Conservation (phyloP, 2,113 vertebrate species). For the Scalopus aquaticus region DNA sequence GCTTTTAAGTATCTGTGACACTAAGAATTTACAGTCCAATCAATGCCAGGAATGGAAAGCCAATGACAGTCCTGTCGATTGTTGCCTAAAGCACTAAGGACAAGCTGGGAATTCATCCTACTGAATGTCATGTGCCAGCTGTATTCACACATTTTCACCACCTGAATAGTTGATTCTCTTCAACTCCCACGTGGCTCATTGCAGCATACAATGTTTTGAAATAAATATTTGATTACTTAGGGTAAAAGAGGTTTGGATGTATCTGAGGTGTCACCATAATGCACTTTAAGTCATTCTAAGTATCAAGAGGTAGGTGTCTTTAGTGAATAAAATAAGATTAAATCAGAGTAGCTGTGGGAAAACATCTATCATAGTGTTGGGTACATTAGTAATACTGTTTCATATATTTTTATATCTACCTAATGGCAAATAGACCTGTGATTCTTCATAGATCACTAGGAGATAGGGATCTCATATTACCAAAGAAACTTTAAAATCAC, state of each 20-base stretch:
- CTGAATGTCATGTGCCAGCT: constrained; percentile 84
- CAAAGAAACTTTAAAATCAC: background rate
- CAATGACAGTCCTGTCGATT: constrained; percentile 83
- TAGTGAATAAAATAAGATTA: constrained; percentile 52
- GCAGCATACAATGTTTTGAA: constrained; percentile 75
- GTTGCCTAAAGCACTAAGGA: constrained; percentile 84
- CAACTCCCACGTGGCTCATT: constrained; percentile 76
- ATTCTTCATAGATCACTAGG: background rate
- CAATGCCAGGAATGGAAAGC: constrained; percentile 84
- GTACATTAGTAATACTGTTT: constrained; percentile 21
- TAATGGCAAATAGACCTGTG: background rate
- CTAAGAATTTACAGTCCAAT: constrained; percentile 80
- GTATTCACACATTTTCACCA: constrained; percentile 87
- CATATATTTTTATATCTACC: background rate
- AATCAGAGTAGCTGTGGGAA: constrained; percentile 35
- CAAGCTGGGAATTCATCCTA: constrained; percentile 83
- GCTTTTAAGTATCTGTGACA: constrained; percentile 85
- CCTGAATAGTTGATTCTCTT: constrained; percentile 84
- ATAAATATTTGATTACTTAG: constrained; percentile 85
- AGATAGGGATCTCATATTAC: background rate
- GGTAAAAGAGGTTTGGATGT: constrained; percentile 78
- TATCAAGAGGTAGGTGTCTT: constrained; percentile 52
- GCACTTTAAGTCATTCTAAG: constrained; percentile 78
- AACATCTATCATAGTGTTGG: background rate
- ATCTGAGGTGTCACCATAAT: constrained; percentile 82